A percentile compares a stretch with the other conserved stretches of the same genome.
Evolutionary conservation across 2,888 invertebrate species (phyloP).

Genomic region (Caenorhabditis plicata): DNA sequence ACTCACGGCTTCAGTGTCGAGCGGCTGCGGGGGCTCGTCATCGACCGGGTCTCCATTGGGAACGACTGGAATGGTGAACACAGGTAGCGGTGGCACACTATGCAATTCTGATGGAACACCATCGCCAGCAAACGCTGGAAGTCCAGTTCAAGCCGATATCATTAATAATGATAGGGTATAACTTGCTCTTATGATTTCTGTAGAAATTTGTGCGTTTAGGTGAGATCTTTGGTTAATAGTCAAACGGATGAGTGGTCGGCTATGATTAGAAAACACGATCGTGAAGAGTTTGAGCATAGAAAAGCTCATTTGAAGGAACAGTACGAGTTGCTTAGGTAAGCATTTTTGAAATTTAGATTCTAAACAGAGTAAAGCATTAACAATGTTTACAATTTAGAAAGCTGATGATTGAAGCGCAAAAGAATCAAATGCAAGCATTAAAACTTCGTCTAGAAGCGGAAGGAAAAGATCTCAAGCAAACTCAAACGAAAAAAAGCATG

Average conservation of each 20-base stretch:
- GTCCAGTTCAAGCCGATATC: constrained; percentile 22
- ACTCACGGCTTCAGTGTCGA: constrained; percentile 26
- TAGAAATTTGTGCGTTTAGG: constrained; percentile 41
- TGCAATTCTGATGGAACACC: constrained; percentile 25
- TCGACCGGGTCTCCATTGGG: constrained; percentile 14
- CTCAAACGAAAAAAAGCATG: constrained; percentile 92
- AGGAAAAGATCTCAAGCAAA: constrained; percentile 88
- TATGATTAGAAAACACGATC: constrained; percentile 78
- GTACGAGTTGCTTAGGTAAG: constrained; percentile 70
- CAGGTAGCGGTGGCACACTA: not conserved
- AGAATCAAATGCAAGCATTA: constrained; percentile 66
- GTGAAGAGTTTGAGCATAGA: constrained; percentile 77
- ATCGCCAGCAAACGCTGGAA: constrained; percentile 22
- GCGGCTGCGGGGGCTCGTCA: constrained; percentile 22
- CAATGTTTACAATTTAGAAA: constrained; percentile 70
- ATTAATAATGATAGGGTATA: constrained; percentile 28
- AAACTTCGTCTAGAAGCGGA: constrained; percentile 70
- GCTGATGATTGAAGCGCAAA: constrained; percentile 82
- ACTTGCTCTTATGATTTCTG: not conserved
- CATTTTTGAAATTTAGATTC: not conserved
- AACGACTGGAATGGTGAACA: not conserved
- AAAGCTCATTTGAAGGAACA: constrained; percentile 74
- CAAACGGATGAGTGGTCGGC: constrained; percentile 94
- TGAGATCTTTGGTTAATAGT: constrained; percentile 77
- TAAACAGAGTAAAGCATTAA: too few relatives aligned